Conservation (phyloP, 2,888 invertebrate species). For the Drosophila niveifrons region DNA sequence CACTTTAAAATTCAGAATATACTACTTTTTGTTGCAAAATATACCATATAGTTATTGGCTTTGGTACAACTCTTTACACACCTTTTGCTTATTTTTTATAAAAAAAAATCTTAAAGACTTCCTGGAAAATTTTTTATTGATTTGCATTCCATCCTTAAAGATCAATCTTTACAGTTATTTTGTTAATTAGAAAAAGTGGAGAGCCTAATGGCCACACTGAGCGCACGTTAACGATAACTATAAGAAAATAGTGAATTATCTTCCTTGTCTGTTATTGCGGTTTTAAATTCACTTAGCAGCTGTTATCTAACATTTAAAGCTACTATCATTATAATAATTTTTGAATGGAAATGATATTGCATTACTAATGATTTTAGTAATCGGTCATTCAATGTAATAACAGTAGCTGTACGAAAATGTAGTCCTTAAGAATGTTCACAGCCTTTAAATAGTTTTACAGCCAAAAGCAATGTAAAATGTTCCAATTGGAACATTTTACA, state of each 20-base stretch:
- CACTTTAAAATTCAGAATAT: neutral
- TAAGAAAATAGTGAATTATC: constrained; percentile 26
- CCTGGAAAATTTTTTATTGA: too few species aligned
- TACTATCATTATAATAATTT: neutral
- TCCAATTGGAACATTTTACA: constrained; percentile 1
- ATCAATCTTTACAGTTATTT: neutral
- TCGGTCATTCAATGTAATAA: too few species aligned
- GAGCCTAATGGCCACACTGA: neutral
- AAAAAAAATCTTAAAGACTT: too few species aligned
- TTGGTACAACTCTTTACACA: too few species aligned
- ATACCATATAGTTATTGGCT: neutral
- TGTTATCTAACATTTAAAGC: neutral
- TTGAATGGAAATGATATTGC: neutral
- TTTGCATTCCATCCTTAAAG: too few species aligned
- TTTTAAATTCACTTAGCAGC: neutral
- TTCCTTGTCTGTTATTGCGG: neutral
- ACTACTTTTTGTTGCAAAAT: neutral
- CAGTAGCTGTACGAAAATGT: too few species aligned
- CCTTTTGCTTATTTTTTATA: too few species aligned
- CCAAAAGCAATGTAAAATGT: too few species aligned
- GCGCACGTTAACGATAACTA: constrained; percentile 30
- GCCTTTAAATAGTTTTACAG: too few species aligned
- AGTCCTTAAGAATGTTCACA: too few species aligned
- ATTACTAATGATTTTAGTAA: too few species aligned
- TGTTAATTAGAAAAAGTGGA: neutral